Evolutionary conservation across 2,113 vertebrate genomes (phyloP), one percentile per base, ranked within the genome.

Genomic region (Dascyllus trimaculatus): DNA sequence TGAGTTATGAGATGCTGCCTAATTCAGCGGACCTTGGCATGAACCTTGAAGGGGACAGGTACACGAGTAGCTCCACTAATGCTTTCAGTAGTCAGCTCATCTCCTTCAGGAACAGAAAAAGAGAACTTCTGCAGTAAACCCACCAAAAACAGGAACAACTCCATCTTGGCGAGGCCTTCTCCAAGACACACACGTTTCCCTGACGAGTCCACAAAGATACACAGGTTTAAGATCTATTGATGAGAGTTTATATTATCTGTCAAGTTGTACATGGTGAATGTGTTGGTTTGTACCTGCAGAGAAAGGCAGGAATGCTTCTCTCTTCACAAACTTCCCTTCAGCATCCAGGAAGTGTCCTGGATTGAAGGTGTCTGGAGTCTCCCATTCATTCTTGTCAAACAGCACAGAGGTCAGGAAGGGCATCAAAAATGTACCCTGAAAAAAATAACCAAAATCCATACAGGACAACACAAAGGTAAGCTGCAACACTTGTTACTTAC

Each of bases 61-160:
- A 68, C 69, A 5, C 80, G 83, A 15, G 51, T 88, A 1, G 5
- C 0, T 64, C 91, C 91, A 4, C 78, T 51, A 0, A 77, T 1
- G 15, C 84, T 87, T 21, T 92, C 88, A 60, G 89, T 48, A 17
- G 72, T 89, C 69, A 89, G 82, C 71, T 76, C 81, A 7, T 85
- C 91, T 63, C 71, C 82, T 0, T 56, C 77, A 0, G 92, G 91
- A 1, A 61, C 38, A n/a, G 62, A 93, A 88, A 96, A 93, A 14
- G 92, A 94, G 78, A 96, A 96, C 45, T 92, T 91, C 92, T 96
- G 95, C 9, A 96, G 52, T 18, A 96, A 88, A 54, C 83, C 48
- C 0, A 94, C 92, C 72, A 97, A 92, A 89, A 96, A 95, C 71
- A 97, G 93, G 70, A 97, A 96, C 32, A 97, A 83, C 77, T 97